phyloP scores from a whole-genome alignment of 2,113 vertebrate species.

The Oryzias celebensis region DNA sequence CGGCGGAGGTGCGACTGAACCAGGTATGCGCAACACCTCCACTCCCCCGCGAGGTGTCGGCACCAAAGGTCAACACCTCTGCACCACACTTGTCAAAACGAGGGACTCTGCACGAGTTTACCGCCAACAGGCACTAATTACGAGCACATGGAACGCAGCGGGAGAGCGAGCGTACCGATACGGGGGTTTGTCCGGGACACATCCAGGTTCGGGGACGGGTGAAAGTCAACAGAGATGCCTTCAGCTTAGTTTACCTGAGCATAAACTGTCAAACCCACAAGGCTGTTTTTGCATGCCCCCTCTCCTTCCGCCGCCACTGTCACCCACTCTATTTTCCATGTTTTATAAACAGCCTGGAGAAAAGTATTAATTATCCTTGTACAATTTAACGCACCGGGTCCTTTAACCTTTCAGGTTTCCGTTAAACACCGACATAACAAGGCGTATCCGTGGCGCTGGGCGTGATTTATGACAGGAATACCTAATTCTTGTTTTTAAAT shows the following conservation, averaged over 20 bases:
- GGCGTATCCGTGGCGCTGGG: constrained; percentile 95
- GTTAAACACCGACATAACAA: constrained; percentile 98
- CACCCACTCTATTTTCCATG: constrained; percentile 92
- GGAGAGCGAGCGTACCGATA: constrained; percentile 1
- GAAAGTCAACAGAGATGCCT: no score
- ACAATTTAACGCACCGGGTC: constrained; percentile 98
- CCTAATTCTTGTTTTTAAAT: constrained; percentile 99
- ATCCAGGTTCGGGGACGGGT: no score
- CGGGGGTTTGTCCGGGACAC: no score
- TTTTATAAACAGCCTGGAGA: constrained; percentile 99
- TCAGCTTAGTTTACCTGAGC: neutral
- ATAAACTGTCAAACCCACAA: neutral
- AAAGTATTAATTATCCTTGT: constrained; percentile 99
- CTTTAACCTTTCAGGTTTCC: constrained; percentile 99
- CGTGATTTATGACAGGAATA: constrained; percentile 99
- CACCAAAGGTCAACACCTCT: constrained; percentile 77
- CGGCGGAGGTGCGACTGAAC: constrained; percentile 48
- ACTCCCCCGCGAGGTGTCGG: constrained; percentile 38
- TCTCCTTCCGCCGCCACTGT: constrained; percentile 87
- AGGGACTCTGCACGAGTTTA: constrained; percentile 65
- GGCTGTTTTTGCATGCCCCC: constrained; percentile 64
- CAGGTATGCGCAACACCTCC: constrained; percentile 63
- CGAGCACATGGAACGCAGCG: constrained; percentile 38
- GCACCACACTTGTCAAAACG: constrained; percentile 74
- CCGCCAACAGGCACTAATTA: constrained; percentile 76